Evolutionary conservation across 2,797 vertebrate species (phyloP), one percentile per base, ranked within the genome.

Genomic region (Bradypus variegatus): DNA sequence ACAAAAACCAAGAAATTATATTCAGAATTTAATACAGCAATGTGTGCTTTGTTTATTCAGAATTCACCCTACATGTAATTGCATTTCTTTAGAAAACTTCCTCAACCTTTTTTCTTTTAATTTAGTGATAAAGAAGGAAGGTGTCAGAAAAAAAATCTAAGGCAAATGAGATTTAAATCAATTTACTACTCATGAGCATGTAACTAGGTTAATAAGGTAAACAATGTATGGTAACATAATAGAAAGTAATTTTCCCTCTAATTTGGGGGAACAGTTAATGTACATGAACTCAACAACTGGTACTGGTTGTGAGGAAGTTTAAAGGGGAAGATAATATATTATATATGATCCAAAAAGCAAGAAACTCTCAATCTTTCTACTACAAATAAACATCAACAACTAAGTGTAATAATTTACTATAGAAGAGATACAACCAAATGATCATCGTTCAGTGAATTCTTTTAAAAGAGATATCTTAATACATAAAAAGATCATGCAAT

Each of bases 111-210:
- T 86, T 80, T 50, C n/a, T 8, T 69, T 88, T 89, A 23, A 58
- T 83, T 80, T 18, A 83, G 5, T 50, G 36, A 16, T 67, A 64
- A 88, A 86, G 45, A 92, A 89, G n/a, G 31, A 78, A 70, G 33
- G 78, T 58, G 10, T 77, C 64, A 86, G 13, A 13, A 73, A 88
- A 86, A 93, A 73, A 94, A 93, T 41, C 48, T 41, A 95, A 90
- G n/a, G 38, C 45, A 92, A 45, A 72, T 36, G 36, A 84, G 19
- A 92, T 65, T 85, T 85, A 87, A 94, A 92, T 89, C 62, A 89
- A 79, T 81, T 91, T 75, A 92, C 21, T 78, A 50, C 12, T 36
- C 4, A 88, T 41, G 10, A 38, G 70, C 38, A 89, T 21, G 7
- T 60, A 73, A 87, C 50, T 67, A 27, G 27, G 16, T 65, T 85